Evolutionary conservation across 2,113 vertebrate genomes (phyloP).

Genomic region (Hippopotamus amphibius): DNA sequence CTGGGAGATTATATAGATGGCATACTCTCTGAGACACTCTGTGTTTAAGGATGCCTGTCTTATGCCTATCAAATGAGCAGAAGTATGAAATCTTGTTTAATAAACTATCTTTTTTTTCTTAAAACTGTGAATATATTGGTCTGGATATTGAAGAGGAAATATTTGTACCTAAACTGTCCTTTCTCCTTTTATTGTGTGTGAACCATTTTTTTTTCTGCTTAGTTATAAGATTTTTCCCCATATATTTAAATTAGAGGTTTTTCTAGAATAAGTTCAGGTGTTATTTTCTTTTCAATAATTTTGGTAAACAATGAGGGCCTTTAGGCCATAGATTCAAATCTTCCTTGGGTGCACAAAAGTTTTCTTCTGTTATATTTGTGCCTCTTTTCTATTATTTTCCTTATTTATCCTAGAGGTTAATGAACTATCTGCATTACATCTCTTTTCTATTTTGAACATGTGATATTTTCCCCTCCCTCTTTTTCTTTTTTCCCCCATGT

Average conservation of each 20-base stretch:
- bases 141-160: neutral
- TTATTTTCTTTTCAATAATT: slow-evolving; percentile 23
- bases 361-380: slow-evolving; percentile 8
- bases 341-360: neutral
- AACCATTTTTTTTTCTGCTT: neutral
- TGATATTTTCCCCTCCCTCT: neutral
- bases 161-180: neutral
- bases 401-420: neutral
- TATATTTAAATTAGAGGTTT: neutral
- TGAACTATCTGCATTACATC: neutral
- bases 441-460: neutral
- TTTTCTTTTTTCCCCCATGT: neutral
- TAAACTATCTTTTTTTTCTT: neutral
- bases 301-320: neutral
- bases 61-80: neutral
- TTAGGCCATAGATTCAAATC: neutral
- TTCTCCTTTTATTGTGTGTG: neutral
- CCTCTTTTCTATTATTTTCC: neutral
- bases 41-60: neutral
- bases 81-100: neutral
- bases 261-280: neutral
- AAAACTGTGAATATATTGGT: neutral
- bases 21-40: neutral
- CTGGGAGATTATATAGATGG: neutral
- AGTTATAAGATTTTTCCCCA: neutral